Conservation (phyloP, 2,113 vertebrate genomes). For the Hydrolagus affinis region DNA sequence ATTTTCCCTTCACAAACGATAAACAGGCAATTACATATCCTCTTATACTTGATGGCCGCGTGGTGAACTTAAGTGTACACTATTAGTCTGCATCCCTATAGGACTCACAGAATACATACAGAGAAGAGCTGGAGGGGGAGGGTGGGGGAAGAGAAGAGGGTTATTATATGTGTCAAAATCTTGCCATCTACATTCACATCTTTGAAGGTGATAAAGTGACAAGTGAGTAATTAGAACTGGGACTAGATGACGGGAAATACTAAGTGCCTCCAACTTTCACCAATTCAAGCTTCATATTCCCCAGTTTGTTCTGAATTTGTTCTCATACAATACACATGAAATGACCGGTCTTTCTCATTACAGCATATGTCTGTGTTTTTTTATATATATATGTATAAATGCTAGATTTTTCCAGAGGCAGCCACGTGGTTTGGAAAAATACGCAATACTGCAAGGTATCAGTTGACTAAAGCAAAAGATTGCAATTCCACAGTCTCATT, state of each 20-base stretch:
- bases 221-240: conserved; percentile 80
- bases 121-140: conserved; percentile 56
- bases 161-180: conserved; percentile 78
- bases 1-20: conserved; percentile 77
- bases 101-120: conserved; percentile 67
- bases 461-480: not conserved
- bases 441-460: not conserved
- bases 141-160: conserved; percentile 49
- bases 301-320: not conserved
- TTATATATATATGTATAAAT: too few relatives aligned
- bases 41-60: conserved; percentile 79
- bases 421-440: not conserved
- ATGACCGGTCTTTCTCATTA: not conserved
- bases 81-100: conserved; percentile 88
- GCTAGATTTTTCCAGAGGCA: not conserved
- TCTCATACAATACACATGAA: not conserved
- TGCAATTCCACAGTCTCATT: not conserved
- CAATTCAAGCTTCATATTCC: not conserved
- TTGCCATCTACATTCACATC: conserved; percentile 78
- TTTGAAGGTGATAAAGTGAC: conserved; percentile 86
- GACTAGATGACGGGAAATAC: conserved; percentile 8
- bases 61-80: conserved; percentile 81
- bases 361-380: not conserved
- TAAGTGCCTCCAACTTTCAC: not conserved
- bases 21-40: conserved; percentile 93